phyloP scores from a whole-genome alignment of 2,113 vertebrate genomes.

The Corythornis vintsioides region DNA sequence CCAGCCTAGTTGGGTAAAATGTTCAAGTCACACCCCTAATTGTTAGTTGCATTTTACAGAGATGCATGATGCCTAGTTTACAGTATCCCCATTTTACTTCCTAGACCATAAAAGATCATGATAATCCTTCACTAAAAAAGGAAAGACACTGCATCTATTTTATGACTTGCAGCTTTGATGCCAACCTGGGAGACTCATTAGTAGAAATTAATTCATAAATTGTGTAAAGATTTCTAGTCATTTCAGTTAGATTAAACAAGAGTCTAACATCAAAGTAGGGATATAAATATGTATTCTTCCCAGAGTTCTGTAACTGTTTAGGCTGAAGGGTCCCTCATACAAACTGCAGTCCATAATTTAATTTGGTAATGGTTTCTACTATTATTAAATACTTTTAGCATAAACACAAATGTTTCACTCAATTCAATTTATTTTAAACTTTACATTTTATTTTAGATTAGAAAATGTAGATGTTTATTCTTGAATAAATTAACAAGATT shows the following conservation, averaged over 20 bases:
- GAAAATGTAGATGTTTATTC: not conserved
- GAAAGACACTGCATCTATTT: not conserved
- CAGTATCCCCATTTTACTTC: not conserved
- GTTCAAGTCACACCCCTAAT: not conserved
- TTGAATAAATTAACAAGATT: not conserved
- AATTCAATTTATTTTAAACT: not conserved
- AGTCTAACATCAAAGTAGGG: not conserved
- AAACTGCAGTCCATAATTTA: not conserved
- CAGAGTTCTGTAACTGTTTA: not conserved
- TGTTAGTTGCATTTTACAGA: not conserved
- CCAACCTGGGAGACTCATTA: not conserved
- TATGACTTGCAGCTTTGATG: not conserved
- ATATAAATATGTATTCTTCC: conserved; percentile 10
- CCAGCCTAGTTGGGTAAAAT: not conserved
- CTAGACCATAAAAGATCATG: not conserved
- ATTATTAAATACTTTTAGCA: not conserved
- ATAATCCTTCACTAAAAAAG: not conserved
- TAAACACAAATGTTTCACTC: not conserved
- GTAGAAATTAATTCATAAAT: not conserved
- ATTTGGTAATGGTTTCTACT: not conserved
- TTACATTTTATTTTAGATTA: not conserved
- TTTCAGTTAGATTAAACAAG: not conserved
- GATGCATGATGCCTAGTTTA: not conserved
- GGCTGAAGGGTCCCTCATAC: not conserved
- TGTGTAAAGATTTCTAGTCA: not conserved